These are phyloP conservation scores for Caenorhabditis latens DNA, from an alignment of 1,140 invertebrate genomes.

Conservation along the genomic window DNA sequence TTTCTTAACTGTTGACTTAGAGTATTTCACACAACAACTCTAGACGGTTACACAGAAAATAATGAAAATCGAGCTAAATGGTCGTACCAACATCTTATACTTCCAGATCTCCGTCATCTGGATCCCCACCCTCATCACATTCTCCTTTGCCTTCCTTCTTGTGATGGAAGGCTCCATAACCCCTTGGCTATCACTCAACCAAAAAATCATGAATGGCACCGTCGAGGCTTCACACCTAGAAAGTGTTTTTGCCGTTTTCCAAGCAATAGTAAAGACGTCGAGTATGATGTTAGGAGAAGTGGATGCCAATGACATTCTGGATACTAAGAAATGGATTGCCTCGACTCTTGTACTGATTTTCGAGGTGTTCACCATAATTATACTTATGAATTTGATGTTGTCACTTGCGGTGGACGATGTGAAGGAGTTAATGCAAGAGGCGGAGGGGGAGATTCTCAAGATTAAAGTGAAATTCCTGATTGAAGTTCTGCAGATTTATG, in stretches of 20 bases:
- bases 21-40: too few relatives aligned
- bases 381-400: slow-evolving; percentile 64
- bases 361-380: slow-evolving; percentile 64
- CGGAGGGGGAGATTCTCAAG: slow-evolving; percentile 61
- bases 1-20: too few relatives aligned
- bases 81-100: too few relatives aligned
- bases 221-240: slow-evolving; percentile 14
- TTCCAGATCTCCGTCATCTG: slow-evolving; percentile 64
- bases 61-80: too few relatives aligned
- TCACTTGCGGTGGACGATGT: slow-evolving; percentile 64
- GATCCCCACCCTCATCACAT: slow-evolving; percentile 64
- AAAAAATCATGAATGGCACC: slow-evolving; percentile 48
- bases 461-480: slow-evolving; percentile 64
- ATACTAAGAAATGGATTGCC: slow-evolving; percentile 59
- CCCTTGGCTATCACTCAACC: slow-evolving; percentile 54
- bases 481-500: slow-evolving; percentile 58
- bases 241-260: slow-evolving; percentile 58
- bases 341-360: slow-evolving; percentile 60
- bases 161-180: slow-evolving; percentile 58
- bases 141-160: slow-evolving; percentile 64
- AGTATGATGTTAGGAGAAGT: slow-evolving; percentile 67
- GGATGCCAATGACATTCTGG: slow-evolving; percentile 62
- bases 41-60: too few relatives aligned
- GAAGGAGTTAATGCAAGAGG: slow-evolving; percentile 37
- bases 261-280: slow-evolving; percentile 62